These are phyloP conservation scores for Corvus hawaiiensis DNA, from an alignment of 2,113 vertebrate species.

Conservation along the genomic window DNA sequence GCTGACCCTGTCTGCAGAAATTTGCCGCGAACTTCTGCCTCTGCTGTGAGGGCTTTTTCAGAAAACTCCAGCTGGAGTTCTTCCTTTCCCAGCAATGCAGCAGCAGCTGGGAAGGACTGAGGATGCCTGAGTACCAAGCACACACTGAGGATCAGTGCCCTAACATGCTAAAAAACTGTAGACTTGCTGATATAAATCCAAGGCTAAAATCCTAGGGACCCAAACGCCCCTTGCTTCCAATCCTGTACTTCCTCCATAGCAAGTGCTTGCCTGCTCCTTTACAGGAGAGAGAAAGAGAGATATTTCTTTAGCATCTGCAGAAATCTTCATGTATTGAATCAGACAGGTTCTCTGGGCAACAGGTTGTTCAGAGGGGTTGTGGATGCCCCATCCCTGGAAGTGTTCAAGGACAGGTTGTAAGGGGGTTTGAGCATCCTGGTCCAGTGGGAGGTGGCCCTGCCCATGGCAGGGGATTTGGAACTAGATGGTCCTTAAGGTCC, in stretches of 20 bases:
- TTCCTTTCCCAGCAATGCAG: not conserved
- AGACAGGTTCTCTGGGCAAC: not conserved
- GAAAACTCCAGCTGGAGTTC: not conserved
- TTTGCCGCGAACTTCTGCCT: not conserved
- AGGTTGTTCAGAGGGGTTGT: not conserved
- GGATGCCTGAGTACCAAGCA: not conserved
- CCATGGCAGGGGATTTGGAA: not conserved
- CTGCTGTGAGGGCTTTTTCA: not conserved
- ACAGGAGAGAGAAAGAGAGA: not conserved
- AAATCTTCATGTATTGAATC: not conserved
- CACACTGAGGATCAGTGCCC: not conserved
- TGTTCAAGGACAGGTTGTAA: not conserved
- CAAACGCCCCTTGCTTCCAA: not conserved
- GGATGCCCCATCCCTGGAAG: too few relatives aligned
- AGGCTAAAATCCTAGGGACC: not conserved
- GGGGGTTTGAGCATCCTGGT: not conserved
- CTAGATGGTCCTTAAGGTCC: not conserved
- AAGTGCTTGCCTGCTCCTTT: not conserved
- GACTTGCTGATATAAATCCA: not conserved
- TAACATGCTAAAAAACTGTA: not conserved
- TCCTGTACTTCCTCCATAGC: not conserved
- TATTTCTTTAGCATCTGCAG: not conserved
- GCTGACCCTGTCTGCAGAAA: not conserved
- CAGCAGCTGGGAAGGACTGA: not conserved
- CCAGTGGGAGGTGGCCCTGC: not conserved